Evolutionary conservation across 2,797 vertebrate genomes (phyloP).

Genomic region (Orientallactaga sibirica): DNA sequence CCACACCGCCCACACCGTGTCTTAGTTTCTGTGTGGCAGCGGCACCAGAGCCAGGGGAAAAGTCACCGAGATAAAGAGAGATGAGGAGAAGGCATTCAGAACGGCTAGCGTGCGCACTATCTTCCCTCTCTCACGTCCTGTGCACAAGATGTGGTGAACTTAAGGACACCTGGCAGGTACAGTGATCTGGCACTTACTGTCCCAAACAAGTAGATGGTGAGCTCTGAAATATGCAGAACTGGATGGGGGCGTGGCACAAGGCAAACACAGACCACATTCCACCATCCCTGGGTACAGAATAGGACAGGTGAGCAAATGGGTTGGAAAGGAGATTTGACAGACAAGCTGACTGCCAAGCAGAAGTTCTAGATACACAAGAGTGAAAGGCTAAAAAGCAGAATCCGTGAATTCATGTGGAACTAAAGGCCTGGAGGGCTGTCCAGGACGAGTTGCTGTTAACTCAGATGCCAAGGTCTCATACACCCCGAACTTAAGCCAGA

Average conservation of each 20-base stretch:
- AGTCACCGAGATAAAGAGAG: conserved; percentile 37
- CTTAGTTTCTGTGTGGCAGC: conserved; percentile 81
- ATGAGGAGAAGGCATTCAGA: not conserved
- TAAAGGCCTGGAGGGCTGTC: not conserved
- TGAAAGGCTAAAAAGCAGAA: not conserved
- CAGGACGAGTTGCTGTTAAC: not conserved
- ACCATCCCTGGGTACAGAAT: not conserved
- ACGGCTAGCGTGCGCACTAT: conserved; percentile 4
- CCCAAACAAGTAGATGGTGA: not conserved
- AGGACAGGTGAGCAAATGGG: not conserved
- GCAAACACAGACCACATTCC: not conserved
- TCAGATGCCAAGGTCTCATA: not conserved
- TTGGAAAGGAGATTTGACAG: not conserved
- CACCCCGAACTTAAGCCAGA: not conserved
- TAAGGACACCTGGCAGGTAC: conserved; percentile 79
- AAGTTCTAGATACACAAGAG: not conserved
- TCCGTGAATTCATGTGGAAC: not conserved
- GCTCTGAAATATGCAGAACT: conserved; percentile 57
- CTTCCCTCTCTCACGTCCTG: not conserved
- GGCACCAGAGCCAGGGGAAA: conserved; percentile 67
- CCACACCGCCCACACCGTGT: conserved; percentile 82
- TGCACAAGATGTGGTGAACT: conserved; percentile 75
- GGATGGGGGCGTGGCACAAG: conserved; percentile 45
- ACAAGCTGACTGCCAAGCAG: not conserved
- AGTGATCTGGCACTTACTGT: conserved; percentile 1